A percentile compares a stretch with the other conserved stretches of the same genome.
Conservation (phyloP, 2,113 vertebrate genomes). For the Xyliphius kryptos region DNA sequence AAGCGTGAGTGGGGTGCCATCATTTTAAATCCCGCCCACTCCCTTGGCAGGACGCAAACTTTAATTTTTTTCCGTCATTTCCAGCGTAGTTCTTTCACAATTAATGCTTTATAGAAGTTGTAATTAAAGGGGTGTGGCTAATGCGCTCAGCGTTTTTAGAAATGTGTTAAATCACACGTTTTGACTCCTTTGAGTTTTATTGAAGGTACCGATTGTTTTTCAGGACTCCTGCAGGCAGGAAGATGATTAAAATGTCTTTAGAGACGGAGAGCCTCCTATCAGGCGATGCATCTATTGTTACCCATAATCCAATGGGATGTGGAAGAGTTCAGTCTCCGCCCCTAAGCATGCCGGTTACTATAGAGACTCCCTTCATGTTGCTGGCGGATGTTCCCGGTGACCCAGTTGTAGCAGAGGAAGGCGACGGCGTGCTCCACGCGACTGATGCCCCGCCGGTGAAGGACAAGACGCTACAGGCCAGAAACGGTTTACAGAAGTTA, state of each 20-base stretch:
- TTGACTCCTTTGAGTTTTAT: neutral
- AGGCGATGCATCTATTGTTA: constrained; percentile 11
- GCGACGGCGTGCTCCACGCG: neutral
- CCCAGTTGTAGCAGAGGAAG: neutral
- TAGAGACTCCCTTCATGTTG: constrained; percentile 36
- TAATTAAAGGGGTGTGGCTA: too few relatives aligned
- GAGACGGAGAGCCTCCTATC: constrained; percentile 52
- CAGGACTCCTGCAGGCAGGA: constrained; percentile 35
- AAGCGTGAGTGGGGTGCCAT: too few relatives aligned
- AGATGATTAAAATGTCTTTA: constrained; percentile 58
- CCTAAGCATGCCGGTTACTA: constrained; percentile 16
- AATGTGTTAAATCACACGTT: too few relatives aligned
- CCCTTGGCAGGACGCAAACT: too few relatives aligned
- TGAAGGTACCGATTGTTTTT: neutral
- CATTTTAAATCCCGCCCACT: too few relatives aligned
- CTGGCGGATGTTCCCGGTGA: constrained; percentile 40
- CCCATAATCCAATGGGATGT: neutral
- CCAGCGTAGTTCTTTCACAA: too few relatives aligned
- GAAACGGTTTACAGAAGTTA: constrained; percentile 68
- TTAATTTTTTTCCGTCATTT: too few relatives aligned
- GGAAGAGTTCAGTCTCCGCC: constrained; percentile 10
- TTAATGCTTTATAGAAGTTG: too few relatives aligned
- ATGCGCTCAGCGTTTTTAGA: too few relatives aligned
- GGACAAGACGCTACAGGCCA: constrained; percentile 41
- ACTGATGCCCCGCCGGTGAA: neutral